Conservation (phyloP, 2,797 vertebrate genomes). For the Diplodus puntazzo region DNA sequence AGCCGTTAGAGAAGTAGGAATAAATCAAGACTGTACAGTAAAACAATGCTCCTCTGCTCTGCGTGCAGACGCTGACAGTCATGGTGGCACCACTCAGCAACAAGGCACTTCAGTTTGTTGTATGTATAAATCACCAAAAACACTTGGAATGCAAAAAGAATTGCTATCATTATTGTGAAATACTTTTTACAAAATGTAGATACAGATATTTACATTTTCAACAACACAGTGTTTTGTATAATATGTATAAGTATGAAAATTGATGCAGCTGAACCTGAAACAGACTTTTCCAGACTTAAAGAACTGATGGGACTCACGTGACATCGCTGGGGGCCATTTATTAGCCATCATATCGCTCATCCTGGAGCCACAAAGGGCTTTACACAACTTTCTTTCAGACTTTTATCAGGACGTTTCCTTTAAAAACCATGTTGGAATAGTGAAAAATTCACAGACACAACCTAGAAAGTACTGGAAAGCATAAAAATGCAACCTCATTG, state of each 20-base stretch:
- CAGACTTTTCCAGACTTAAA: neutral
- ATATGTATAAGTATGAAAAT: neutral
- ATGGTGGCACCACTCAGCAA: neutral
- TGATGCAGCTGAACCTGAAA: neutral
- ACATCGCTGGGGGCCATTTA: too few species aligned
- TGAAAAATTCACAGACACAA: neutral
- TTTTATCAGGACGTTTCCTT: neutral
- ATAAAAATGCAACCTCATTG: conserved; percentile 19
- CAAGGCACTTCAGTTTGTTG: neutral
- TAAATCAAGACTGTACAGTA: neutral
- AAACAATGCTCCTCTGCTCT: neutral
- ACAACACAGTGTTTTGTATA: neutral
- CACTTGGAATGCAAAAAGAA: neutral
- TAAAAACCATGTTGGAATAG: neutral
- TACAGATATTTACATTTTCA: neutral
- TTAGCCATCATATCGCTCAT: too few species aligned
- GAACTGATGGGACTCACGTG: neutral
- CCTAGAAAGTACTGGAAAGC: neutral
- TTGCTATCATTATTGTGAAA: neutral
- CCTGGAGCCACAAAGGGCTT: too few species aligned
- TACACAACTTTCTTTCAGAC: neutral
- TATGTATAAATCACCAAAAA: neutral
- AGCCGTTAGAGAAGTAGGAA: neutral
- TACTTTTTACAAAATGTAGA: conserved; percentile 4
- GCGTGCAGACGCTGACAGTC: neutral